phyloP scores from a whole-genome alignment of 2,113 vertebrate genomes.

The Ellobius talpinus region DNA sequence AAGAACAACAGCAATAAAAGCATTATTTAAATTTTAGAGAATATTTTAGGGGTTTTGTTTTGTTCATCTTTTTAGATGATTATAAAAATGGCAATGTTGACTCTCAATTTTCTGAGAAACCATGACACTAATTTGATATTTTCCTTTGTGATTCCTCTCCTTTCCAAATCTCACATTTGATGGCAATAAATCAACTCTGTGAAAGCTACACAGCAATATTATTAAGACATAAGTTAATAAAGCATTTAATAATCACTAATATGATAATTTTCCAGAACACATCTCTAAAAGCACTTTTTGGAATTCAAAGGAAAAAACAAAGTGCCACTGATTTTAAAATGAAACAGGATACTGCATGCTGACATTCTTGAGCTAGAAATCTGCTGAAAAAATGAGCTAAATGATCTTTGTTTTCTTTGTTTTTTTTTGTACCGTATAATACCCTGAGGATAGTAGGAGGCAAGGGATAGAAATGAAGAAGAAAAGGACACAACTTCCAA shows the following conservation, averaged over 20 bases:
- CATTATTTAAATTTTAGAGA: not conserved
- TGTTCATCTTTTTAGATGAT: constrained; percentile 28
- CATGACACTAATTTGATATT: not conserved
- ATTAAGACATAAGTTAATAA: not conserved
- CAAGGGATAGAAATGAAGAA: not conserved
- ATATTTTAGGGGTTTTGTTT: not conserved
- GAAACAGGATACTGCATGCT: not conserved
- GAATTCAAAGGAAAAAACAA: constrained; percentile 3
- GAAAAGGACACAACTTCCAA: constrained; percentile 59
- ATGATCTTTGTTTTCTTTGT: not conserved
- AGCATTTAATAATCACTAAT: not conserved
- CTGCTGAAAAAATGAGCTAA: not conserved
- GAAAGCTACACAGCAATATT: not conserved
- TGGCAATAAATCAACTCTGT: not conserved
- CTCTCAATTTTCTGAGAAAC: no score
- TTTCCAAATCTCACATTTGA: not conserved
- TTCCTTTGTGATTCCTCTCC: not conserved
- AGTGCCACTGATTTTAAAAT: constrained; percentile 26
- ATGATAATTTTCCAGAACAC: not conserved
- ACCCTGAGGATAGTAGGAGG: not conserved
- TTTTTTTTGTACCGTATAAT: constrained; percentile 48
- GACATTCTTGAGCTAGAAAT: not conserved
- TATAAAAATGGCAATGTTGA: not conserved
- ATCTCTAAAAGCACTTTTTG: not conserved
- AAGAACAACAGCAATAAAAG: not conserved